Evolutionary conservation across 2,888 invertebrate genomes (phyloP), one percentile per base, ranked within the genome.

Genomic region (Calameuta idolon): DNA sequence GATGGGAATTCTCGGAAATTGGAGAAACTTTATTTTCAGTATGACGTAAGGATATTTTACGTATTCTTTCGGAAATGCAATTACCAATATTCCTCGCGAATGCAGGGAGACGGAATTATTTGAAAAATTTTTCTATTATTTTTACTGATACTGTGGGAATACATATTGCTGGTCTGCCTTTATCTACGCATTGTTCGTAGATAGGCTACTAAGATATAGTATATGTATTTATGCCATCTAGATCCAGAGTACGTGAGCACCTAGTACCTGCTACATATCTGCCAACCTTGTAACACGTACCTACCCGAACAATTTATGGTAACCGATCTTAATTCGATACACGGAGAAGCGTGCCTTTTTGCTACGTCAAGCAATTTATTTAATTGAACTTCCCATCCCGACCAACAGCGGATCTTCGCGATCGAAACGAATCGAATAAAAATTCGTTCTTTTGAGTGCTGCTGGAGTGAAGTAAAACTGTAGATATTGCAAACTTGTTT

Each of bases 161-260:
- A 23, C 23, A 23, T 55, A 55, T 55, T 55, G 55, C 23, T 23
- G 1, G 55, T 55, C 55, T 34, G 71, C 31, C 71, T 78, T 78
- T 75, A 74, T 76, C 78, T 79, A 78, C 79, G 81, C 79, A 81
- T 82, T 80, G 76, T 78, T 74, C 79, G 77, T 40, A 77, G 82
- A 82, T 82, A 82, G 81, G 74, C 77, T 68, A 69, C 74, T 55
- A 71, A 81, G 82, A 81, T 83, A 80, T 80, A 35, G 76, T 76
- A 74, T 81, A 31, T 31, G 31, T 31, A 83, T 83, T 83, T 83
- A 83, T 83, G 80, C 79, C 82, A 82, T 82, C 80, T 76, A 75
- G 77, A 75, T 77, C 12, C n/a, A n/a, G 69, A 77, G 74, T 77
- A 73, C 34, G 73, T 77, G 68, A 68, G 69, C 31, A 69, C 74